phyloP scores from a whole-genome alignment of 2,888 invertebrate species.

The Rhingia rostrata region DNA sequence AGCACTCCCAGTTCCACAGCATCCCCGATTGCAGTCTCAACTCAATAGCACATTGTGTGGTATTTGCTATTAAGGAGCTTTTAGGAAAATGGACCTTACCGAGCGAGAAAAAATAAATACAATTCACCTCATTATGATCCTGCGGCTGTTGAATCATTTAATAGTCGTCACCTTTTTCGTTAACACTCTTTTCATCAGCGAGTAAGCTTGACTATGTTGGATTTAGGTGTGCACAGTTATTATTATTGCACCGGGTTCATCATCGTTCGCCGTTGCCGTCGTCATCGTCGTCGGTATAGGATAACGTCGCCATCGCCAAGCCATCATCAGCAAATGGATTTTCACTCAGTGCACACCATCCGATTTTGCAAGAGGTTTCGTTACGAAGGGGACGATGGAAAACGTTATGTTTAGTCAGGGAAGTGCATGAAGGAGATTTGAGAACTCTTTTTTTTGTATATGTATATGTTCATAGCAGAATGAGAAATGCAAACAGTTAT shows the following conservation, averaged over 20 bases:
- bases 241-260: conserved; percentile 51
- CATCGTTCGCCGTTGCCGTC: conserved; percentile 6
- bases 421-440: conserved; percentile 50
- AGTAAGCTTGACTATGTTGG: neutral
- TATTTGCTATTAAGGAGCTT: conserved; percentile 49
- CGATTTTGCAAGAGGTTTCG: conserved; percentile 20
- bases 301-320: neutral
- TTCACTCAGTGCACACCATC: conserved; percentile 49
- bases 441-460: conserved; percentile 32
- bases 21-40: conserved; percentile 21
- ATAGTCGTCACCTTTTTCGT: conserved; percentile 80
- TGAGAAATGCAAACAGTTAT: conserved; percentile 73
- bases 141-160: conserved; percentile 82
- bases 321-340: conserved; percentile 66
- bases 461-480: conserved; percentile 24
- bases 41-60: conserved; percentile 39
- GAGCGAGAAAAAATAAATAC: conserved; percentile 65
- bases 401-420: conserved; percentile 6
- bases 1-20: conserved; percentile 76
- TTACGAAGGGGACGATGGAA: neutral
- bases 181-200: conserved; percentile 65
- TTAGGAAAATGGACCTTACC: conserved; percentile 50
- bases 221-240: conserved; percentile 22
- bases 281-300: conserved; percentile 1
- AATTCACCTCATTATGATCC: conserved; percentile 78